Conservation (phyloP, 2,113 vertebrate species). For the Saguinus imperator region DNA sequence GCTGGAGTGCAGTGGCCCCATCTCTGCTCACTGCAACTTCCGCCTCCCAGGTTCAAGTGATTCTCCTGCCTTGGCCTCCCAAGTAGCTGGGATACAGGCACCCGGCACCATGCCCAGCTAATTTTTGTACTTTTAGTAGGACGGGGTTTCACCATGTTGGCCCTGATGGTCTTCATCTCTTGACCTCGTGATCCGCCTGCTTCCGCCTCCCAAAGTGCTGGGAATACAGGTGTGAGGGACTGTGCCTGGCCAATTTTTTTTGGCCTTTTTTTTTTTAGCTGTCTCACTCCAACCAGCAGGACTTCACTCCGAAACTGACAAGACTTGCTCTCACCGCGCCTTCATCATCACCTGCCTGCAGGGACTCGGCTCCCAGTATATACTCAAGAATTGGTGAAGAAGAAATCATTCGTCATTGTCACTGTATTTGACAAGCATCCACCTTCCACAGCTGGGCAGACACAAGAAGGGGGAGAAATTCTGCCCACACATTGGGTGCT, state of each 20-base stretch:
- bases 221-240: not conserved
- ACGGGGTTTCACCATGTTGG: not conserved
- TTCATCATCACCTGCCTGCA: too few species aligned
- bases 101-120: not conserved
- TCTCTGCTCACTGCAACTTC: not conserved
- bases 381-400: not conserved
- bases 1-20: not conserved
- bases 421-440: not conserved
- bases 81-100: not conserved
- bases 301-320: accelerated
- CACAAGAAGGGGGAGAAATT: not conserved
- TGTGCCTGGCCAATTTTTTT: too few species aligned
- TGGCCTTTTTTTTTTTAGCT: too few species aligned
- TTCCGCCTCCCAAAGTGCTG: not conserved
- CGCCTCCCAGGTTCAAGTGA: not conserved
- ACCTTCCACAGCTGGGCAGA: accelerated
- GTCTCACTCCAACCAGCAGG: not conserved
- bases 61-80: not conserved
- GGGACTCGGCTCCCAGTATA: too few species aligned
- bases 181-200: not conserved
- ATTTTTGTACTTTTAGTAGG: not conserved
- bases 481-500: not conserved
- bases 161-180: not conserved
- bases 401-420: not conserved
- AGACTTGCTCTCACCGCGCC: not conserved